Base-by-base conservation (phyloP, 2,888 invertebrate species). In the Rhamnusium bicolor region DNA sequence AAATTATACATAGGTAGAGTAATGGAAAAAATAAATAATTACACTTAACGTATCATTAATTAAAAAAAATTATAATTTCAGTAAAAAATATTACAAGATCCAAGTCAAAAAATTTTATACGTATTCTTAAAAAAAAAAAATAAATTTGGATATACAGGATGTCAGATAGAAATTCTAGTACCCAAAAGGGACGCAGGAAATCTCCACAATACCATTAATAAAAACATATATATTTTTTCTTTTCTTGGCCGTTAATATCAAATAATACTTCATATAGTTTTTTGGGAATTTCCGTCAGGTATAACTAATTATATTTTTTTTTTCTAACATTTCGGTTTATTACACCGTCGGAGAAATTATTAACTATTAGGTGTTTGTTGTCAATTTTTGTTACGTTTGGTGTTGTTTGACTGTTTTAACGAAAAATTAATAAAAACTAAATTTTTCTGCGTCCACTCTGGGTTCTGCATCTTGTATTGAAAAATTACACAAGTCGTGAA, bases 21-120 rank as follows among this genome's bases (percentile, higher is more conserved):
- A 19, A 46, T 29, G 40, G n/a, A n/a, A 21, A 27, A 67, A 56
- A 67, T 67, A 56, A 67, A 67, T 67, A 67, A 67, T 67, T 67
- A 67, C 46, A 32, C 0, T 19, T 53, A 65, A 12, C 24, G 32
- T 53, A 65, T 5, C 53, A 18, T 40, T 60, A 18, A 60, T 29
- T 32, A 27, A 29, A 60, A 16, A 53, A 19, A n/a, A 24, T n/a
- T n/a, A 24, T 7, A 60, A 29, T 40, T 29, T 40, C 12, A 10
- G 12, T 12, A 29, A 60, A 60, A 60, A 60, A 16, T n/a, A 19
- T 24, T 58, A 58, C 58, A 29, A 58, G 46, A 21, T 16, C 32
- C 29, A 18, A n/a, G 32, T 16, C 29, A 14, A 14, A 21, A 32
- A 60, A 32, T 18, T 32, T 16, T 40, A n/a, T n/a, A n/a, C n/a